These are phyloP conservation scores for Caenorhabditis virilis DNA, from an alignment of 2,888 invertebrate genomes.

Conservation along the genomic window DNA sequence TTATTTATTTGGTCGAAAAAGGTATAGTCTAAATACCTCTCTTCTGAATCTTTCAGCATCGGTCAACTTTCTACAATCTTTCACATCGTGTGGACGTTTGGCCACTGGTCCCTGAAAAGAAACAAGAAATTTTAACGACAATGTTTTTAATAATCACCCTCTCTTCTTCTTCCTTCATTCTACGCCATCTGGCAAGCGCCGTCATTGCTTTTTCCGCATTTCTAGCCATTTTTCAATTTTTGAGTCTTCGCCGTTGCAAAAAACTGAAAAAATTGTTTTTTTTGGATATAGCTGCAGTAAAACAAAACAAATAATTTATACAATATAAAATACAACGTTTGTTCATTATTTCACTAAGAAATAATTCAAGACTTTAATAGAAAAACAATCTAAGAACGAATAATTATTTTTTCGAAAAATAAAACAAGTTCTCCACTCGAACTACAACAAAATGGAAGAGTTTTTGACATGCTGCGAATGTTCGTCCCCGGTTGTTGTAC, in stretches of 20 bases:
- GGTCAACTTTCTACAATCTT: slow-evolving; percentile 87
- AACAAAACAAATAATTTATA: too few species aligned
- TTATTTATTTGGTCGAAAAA: background rate
- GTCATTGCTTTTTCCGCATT: slow-evolving; percentile 99
- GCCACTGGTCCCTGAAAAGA: slow-evolving; percentile 61
- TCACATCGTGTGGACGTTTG: slow-evolving; percentile 74
- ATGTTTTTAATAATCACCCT: slow-evolving; percentile 29
- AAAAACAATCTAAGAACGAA: too few species aligned
- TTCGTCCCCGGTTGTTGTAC: too few species aligned
- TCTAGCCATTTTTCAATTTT: slow-evolving; percentile 77
- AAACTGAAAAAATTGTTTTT: background rate
- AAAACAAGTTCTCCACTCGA: too few species aligned
- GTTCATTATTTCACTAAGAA: too few species aligned
- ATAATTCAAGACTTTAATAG: too few species aligned
- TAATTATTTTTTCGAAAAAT: slow-evolving; percentile 1
- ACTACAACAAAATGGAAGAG: too few species aligned
- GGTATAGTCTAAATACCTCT: slow-evolving; percentile 79
- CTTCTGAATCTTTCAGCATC: slow-evolving; percentile 83
- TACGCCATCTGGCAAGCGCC: slow-evolving; percentile 95
- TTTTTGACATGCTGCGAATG: too few species aligned
- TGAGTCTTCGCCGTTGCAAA: background rate
- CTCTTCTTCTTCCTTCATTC: slow-evolving; percentile 86
- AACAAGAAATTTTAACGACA: too few species aligned
- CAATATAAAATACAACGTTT: too few species aligned
- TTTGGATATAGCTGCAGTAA: background rate